A percentile compares a stretch with the other conserved stretches of the same genome.
These are phyloP conservation scores for Dasypus novemcinctus DNA, from an alignment of 2,113 vertebrate species.

Conservation along the genomic window DNA sequence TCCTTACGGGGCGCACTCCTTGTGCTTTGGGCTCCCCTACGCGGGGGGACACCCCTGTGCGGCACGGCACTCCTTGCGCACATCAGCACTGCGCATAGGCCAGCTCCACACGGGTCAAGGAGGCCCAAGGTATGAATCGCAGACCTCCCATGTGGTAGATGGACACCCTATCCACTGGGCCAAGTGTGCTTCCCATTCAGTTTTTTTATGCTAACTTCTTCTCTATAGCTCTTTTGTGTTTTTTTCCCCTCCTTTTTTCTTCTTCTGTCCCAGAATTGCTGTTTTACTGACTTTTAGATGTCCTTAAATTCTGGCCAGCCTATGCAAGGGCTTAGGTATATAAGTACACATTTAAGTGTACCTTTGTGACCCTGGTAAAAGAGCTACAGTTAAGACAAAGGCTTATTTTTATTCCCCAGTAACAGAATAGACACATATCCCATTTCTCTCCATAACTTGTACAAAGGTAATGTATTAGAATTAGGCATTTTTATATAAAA, in stretches of 20 bases:
- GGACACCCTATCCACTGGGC: too few species aligned
- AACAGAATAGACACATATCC: neutral
- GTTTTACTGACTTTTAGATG: neutral
- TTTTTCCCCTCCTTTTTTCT: neutral
- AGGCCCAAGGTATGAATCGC: too few species aligned
- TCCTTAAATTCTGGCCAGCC: neutral
- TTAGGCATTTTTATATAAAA: neutral
- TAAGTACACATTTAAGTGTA: neutral
- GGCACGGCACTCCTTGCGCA: too few species aligned
- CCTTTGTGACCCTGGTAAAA: neutral
- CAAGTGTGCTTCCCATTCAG: too few species aligned
- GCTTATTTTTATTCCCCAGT: neutral
- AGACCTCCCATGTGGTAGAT: too few species aligned
- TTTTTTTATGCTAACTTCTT: neutral
- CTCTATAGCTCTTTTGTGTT: neutral
- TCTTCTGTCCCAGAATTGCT: neutral
- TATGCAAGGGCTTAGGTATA: neutral
- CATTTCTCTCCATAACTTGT: neutral
- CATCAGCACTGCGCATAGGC: too few species aligned
- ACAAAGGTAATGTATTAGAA: neutral
- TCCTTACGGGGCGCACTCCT: too few species aligned
- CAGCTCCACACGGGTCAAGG: too few species aligned
- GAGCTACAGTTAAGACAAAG: neutral
- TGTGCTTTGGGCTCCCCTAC: too few species aligned
- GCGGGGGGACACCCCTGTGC: too few species aligned